Conservation (phyloP, 2,888 invertebrate genomes). For the Heliconius ismenius region DNA sequence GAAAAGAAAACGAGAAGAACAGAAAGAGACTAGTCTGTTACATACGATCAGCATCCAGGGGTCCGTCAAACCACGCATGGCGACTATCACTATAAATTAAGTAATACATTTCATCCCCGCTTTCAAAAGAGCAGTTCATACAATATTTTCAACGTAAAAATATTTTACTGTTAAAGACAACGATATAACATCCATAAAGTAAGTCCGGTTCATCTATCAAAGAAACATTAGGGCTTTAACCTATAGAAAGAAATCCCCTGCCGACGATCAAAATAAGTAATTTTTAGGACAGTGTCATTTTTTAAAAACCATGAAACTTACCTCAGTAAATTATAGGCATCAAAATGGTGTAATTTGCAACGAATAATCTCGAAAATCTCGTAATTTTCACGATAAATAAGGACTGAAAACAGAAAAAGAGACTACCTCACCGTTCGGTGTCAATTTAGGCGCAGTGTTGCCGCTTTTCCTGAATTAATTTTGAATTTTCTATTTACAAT, state of each 20-base stretch:
- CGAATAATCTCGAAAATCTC: constrained; percentile 68
- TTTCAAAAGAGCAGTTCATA: neutral
- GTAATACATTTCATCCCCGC: constrained; percentile 9
- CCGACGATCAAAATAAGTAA: constrained; percentile 68
- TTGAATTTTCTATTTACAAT: neutral
- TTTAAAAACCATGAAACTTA: constrained; percentile 52
- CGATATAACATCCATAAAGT: constrained; percentile 17
- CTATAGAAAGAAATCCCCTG: constrained; percentile 66
- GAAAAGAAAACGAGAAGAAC: neutral
- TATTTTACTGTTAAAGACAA: neutral
- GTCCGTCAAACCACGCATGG: constrained; percentile 74
- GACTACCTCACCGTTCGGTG: constrained; percentile 81
- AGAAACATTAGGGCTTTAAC: constrained; percentile 63
- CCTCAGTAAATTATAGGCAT: constrained; percentile 78
- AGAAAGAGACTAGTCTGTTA: constrained; percentile 16
- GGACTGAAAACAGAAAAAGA: constrained; percentile 81
- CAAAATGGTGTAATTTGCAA: constrained; percentile 67
- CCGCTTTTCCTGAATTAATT: constrained; percentile 46
- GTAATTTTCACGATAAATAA: constrained; percentile 76
- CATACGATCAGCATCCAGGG: constrained; percentile 34
- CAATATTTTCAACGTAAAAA: constrained; percentile 20
- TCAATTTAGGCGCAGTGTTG: constrained; percentile 69
- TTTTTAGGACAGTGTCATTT: constrained; percentile 5
- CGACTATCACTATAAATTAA: constrained; percentile 51
- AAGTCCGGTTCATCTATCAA: constrained; percentile 43